These are phyloP conservation scores for Donacobius atricapilla DNA, from an alignment of 2,113 vertebrate genomes.

Conservation along the genomic window DNA sequence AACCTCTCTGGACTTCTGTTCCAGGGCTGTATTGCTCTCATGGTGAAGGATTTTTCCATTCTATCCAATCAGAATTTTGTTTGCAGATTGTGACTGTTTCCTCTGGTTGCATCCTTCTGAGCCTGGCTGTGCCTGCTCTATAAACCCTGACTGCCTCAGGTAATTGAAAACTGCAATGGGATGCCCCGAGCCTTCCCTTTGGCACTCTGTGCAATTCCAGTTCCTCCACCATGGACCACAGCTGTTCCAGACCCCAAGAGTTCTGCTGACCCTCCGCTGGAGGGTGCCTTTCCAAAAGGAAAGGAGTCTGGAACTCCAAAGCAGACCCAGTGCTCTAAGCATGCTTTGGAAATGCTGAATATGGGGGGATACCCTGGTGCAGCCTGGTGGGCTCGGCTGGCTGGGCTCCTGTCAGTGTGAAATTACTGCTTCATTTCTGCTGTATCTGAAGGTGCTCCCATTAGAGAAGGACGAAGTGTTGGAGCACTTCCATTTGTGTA, in stretches of 20 bases:
- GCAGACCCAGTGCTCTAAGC: neutral
- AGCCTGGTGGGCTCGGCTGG: neutral
- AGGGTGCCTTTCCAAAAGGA: neutral
- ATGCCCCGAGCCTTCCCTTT: neutral
- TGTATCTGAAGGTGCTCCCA: neutral
- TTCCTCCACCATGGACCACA: neutral
- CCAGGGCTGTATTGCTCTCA: neutral
- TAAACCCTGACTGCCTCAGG: neutral
- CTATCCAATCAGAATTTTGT: neutral
- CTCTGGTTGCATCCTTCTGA: neutral
- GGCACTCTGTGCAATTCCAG: neutral
- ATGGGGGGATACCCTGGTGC: no score
- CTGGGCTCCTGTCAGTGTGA: neutral
- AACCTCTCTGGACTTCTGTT: neutral
- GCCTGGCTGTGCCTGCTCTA: neutral
- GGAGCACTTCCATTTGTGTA: neutral
- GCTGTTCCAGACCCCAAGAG: fast-evolving
- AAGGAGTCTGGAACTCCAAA: neutral
- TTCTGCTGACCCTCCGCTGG: neutral
- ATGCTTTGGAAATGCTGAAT: neutral
- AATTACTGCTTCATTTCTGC: neutral
- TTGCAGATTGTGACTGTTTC: neutral
- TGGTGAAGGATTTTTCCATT: neutral
- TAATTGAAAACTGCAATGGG: neutral
- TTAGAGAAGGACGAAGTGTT: neutral